Evolutionary conservation across 2,113 vertebrate species (phyloP).

Genomic region (Onychostruthus taczanowskii): DNA sequence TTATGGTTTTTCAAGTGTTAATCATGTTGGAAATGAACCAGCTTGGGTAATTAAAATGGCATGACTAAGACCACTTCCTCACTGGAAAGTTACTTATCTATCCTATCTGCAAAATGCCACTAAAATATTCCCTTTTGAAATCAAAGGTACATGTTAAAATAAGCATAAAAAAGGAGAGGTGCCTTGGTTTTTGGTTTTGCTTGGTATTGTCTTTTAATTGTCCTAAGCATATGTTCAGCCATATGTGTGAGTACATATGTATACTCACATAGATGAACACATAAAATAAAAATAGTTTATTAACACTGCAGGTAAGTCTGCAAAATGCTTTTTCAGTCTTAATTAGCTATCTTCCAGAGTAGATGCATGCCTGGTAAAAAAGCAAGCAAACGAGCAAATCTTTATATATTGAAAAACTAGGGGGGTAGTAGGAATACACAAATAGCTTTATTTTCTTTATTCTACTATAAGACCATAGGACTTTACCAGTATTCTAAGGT

Average conservation of each 20-base stretch:
- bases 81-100: background rate
- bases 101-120: background rate
- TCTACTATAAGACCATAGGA: background rate
- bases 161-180: background rate
- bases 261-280: background rate
- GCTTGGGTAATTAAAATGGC: background rate
- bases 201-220: conserved; percentile 35
- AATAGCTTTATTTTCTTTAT: background rate
- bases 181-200: background rate
- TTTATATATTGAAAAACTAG: background rate
- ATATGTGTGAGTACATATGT: background rate
- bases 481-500: background rate
- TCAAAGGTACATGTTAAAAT: background rate
- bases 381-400: background rate
- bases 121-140: background rate
- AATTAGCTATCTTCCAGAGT: background rate
- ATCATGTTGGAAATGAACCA: background rate
- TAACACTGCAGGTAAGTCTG: background rate
- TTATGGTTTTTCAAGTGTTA: background rate
- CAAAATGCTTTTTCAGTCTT: conserved; percentile 8
- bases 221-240: conserved; percentile 33
- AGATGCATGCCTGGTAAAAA: background rate
- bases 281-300: background rate
- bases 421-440: background rate
- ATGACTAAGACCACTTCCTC: background rate